Base-by-base conservation (phyloP, 2,797 vertebrate genomes). In the Ciconia nigra region DNA sequence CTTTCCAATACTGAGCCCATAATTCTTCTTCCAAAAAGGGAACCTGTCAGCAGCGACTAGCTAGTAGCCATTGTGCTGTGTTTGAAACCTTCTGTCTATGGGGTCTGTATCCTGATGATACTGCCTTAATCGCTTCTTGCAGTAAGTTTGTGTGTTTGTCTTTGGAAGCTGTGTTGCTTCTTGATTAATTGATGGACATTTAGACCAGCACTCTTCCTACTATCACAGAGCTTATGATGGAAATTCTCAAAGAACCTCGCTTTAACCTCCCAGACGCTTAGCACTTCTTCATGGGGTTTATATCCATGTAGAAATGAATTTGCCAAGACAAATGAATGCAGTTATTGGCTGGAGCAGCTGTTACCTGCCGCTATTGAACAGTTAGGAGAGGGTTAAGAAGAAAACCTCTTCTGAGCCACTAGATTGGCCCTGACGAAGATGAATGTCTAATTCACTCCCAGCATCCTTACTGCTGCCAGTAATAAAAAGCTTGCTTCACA, bases 401-500 rank as follows among this genome's bases (percentile, higher is more conserved):
- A 95, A 97, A 97, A 80, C 96, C 95, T 96, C 91, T 97, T 90
- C 85, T 85, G 94, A 98, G 93, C 92, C 89, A 94, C 95, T 90
- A 97, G 97, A 98, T 98, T 96, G 96, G 94, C 92, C 96, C 97
- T 98, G 98, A 98, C 97, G 97, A 98, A 98, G 98, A 98, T 94
- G 97, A 98, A 98, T 98, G 98, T 97, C 97, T 98, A 97, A 98
- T 98, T 98, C 96, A 97, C 97, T 98, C 91, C 93, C 95, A 97
- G 97, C 92, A 71, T 98, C 96, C 97, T 97, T 97, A 95, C 95
- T 96, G 97, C 97, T 97, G 97, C 98, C 97, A 97, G 93, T 98
- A 98, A 98, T 98, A 97, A 98, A 98, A 98, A 98, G 97, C 98
- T 97, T 96, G 96, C 96, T 97, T 97, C 95, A 91, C 96, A 97